phyloP scores from a whole-genome alignment of 2,888 invertebrate genomes.

The Scrobipalpa atriplicella region DNA sequence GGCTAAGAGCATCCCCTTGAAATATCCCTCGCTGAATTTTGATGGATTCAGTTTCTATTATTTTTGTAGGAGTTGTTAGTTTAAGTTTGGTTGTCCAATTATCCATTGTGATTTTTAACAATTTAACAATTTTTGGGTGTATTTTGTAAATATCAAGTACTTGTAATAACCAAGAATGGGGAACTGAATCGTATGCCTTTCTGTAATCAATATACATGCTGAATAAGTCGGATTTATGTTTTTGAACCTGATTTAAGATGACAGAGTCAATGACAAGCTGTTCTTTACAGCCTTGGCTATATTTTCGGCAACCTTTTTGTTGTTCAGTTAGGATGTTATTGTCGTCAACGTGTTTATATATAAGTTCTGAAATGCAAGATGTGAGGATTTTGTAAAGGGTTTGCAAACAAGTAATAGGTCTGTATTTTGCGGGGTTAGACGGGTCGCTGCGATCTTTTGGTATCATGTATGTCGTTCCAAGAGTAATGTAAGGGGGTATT shows the following conservation, averaged over 20 bases:
- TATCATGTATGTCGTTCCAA: too few relatives aligned
- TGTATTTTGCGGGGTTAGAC: slow-evolving; percentile 3
- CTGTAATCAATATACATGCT: not conserved
- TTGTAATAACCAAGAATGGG: not conserved
- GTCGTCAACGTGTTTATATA: not conserved
- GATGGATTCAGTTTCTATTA: too few relatives aligned
- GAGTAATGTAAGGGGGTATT: slow-evolving; percentile 23
- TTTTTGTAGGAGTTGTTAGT: slow-evolving; percentile 7
- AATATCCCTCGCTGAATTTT: too few relatives aligned
- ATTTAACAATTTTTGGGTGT: slow-evolving; percentile 25
- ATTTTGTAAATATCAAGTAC: slow-evolving; percentile 31
- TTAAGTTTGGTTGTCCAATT: slow-evolving; percentile 26
- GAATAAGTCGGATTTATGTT: not conserved
- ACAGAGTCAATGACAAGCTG: too few relatives aligned
- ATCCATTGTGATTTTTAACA: slow-evolving; percentile 28
- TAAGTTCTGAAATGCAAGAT: not conserved
- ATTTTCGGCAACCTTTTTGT: too few relatives aligned
- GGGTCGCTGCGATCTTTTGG: slow-evolving; percentile 27
- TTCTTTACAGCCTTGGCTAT: not conserved
- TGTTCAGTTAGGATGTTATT: not conserved
- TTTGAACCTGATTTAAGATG: not conserved
- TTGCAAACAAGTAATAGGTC: slow-evolving; percentile 6
- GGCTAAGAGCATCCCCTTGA: too few relatives aligned
- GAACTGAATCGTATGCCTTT: not conserved
- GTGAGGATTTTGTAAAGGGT: too few relatives aligned